Conservation (phyloP, 2,113 vertebrate species). For the Panthera uncia region DNA sequence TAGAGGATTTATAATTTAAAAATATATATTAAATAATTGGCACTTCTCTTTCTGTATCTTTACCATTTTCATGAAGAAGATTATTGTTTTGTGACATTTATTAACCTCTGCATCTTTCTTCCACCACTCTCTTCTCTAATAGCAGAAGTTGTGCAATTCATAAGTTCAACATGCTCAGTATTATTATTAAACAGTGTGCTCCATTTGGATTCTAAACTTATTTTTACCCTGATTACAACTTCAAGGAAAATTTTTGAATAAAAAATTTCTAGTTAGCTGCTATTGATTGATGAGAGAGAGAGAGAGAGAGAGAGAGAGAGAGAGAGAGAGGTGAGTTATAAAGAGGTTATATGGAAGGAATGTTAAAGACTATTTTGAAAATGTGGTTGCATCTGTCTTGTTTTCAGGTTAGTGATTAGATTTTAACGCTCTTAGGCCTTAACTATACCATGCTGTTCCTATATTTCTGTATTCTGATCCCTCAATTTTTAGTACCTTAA, state of each 20-base stretch:
- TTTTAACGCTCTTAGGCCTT: constrained; percentile 26
- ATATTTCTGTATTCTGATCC: constrained; percentile 45
- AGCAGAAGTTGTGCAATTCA: neutral
- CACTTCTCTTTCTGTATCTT: neutral
- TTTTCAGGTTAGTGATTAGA: constrained; percentile 48
- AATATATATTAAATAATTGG: neutral
- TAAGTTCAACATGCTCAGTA: neutral
- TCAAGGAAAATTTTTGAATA: neutral
- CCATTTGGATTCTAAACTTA: neutral
- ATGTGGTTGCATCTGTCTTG: neutral
- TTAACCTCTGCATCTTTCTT: neutral
- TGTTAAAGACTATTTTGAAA: constrained; percentile 22
- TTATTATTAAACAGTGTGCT: neutral
- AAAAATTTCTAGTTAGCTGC: neutral
- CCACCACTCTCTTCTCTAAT: neutral
- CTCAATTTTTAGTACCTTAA: constrained; percentile 45
- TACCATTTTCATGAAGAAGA: neutral
- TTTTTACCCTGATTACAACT: neutral
- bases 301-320: neutral
- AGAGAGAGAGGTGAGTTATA: neutral
- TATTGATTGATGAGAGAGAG: neutral
- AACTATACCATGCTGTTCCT: neutral
- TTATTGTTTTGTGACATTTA: neutral
- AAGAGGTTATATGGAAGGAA: neutral
- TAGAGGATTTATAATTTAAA: neutral